A percentile compares a stretch with the other conserved stretches of the same genome.
These are phyloP conservation scores for Tipula unca DNA, from an alignment of 2,888 invertebrate species.

Conservation along the genomic window DNA sequence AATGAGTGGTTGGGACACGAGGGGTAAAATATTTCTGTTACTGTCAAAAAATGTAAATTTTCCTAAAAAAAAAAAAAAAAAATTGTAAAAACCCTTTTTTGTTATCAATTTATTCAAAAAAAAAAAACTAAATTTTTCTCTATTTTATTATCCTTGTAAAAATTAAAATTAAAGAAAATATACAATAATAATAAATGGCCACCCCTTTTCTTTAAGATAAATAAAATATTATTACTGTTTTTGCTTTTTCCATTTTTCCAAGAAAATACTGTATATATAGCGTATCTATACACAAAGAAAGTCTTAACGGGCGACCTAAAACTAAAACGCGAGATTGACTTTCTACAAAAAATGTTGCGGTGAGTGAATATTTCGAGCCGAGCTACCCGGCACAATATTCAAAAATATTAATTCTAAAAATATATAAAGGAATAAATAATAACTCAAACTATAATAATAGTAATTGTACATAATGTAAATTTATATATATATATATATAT, in stretches of 20 bases:
- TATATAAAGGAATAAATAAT: background rate
- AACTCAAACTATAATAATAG: background rate
- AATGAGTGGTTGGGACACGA: background rate
- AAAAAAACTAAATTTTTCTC: background rate
- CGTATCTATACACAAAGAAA: background rate
- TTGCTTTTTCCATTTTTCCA: background rate
- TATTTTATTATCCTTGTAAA: conserved; percentile 14
- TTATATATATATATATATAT: too few relatives aligned
- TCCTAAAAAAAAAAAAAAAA: background rate
- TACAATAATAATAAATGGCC: conserved; percentile 14
- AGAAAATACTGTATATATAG: background rate
- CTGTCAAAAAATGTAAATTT: background rate
- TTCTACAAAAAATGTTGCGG: too few relatives aligned
- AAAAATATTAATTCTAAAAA: background rate
- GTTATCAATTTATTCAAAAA: conserved; percentile 14
- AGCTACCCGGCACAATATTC: background rate
- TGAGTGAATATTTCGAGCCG: background rate
- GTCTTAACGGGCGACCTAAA: background rate
- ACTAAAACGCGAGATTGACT: background rate
- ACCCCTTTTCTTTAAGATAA: conserved; percentile 14
- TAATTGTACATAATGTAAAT: background rate
- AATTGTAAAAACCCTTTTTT: background rate
- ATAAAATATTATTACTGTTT: background rate
- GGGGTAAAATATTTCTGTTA: background rate
- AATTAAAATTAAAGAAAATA: conserved; percentile 14